Evolutionary conservation across 2,113 vertebrate genomes (phyloP).

Genomic region (Cyprinus carpio): DNA sequence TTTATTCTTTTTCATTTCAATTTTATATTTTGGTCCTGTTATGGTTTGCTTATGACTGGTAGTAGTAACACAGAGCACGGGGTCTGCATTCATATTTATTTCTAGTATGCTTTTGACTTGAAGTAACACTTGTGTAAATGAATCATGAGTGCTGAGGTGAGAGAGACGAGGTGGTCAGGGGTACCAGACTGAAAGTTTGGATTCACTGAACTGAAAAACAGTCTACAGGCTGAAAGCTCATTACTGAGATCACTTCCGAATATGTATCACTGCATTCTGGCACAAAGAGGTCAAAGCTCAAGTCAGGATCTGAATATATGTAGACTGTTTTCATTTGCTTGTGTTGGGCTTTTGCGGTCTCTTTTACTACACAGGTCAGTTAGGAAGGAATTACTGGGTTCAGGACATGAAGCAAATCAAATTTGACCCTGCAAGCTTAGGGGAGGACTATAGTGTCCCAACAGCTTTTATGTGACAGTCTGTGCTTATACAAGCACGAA

Average conservation of each 20-base stretch:
- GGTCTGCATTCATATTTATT: not conserved
- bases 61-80: not conserved
- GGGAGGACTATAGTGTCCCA: not conserved
- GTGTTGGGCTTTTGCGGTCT: not conserved
- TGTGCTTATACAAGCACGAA: not conserved
- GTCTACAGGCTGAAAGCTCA: constrained; percentile 8
- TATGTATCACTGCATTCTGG: constrained; percentile 24
- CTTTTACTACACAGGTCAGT: not conserved
- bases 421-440: not conserved
- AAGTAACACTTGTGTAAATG: constrained; percentile 10
- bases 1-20: too few species aligned
- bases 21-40: not conserved
- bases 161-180: not conserved
- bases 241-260: constrained; percentile 37
- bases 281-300: not conserved
- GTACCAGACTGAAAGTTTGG: not conserved
- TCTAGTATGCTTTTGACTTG: not conserved
- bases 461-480: not conserved
- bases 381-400: not conserved
- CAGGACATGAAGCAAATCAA: not conserved
- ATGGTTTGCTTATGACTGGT: not conserved
- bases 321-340: not conserved
- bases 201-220: constrained; percentile 5
- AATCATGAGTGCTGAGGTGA: not conserved
- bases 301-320: not conserved